These are phyloP conservation scores for Crotalus tigris DNA, from an alignment of 2,113 vertebrate genomes.

Conservation along the genomic window DNA sequence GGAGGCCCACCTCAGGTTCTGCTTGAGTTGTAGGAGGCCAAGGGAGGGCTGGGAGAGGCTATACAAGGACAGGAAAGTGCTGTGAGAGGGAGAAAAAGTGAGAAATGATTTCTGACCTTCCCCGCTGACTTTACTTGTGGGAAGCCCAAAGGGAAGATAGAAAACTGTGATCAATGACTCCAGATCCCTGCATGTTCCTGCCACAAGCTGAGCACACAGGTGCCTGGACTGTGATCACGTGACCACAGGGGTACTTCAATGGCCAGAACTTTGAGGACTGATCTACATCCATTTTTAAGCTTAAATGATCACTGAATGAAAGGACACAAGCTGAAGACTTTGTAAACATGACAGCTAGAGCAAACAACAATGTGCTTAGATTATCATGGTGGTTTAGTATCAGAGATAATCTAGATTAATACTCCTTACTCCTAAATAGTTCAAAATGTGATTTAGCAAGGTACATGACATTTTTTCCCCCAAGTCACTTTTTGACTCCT, in stretches of 20 bases:
- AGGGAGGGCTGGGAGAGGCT: neutral
- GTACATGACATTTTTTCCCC: rapidly evolving
- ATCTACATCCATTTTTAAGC: neutral
- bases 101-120: neutral
- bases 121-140: neutral
- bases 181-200: neutral
- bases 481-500: neutral
- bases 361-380: neutral
- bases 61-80: neutral
- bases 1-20: neutral
- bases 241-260: neutral
- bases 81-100: neutral
- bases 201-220: neutral
- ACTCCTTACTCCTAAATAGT: neutral
- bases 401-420: neutral
- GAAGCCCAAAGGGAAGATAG: neutral
- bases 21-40: neutral
- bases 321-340: neutral
- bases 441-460: neutral
- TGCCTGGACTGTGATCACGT: neutral
- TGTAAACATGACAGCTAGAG: neutral
- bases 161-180: neutral
- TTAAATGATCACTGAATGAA: neutral
- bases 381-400: neutral
- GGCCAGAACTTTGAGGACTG: neutral